Percentiles rank a stretch among this genome's conserved stretches.
Conservation (phyloP, 2,113 vertebrate species). For the Gallinago paraguaiae region DNA sequence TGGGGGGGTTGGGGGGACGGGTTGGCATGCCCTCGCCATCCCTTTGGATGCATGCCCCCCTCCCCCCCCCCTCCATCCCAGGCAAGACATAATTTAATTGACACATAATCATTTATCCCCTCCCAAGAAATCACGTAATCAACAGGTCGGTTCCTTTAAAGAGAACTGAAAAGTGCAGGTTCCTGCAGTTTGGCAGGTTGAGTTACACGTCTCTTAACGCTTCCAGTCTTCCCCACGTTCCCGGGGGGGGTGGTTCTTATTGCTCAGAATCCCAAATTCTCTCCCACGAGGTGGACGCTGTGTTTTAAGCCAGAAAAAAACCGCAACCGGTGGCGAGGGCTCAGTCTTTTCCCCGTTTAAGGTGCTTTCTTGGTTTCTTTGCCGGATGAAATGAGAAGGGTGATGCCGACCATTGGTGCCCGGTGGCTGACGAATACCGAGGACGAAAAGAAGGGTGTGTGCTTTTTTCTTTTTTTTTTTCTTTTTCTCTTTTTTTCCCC, state of each 20-base stretch:
- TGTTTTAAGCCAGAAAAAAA: background rate
- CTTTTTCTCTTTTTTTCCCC: rapidly evolving
- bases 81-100: background rate
- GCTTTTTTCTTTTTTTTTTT: background rate
- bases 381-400: background rate
- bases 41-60: rapidly evolving
- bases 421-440: background rate
- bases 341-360: background rate
- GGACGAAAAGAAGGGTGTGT: background rate
- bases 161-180: conserved; percentile 29
- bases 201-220: background rate
- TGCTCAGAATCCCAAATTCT: conserved; percentile 1
- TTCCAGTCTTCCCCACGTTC: conserved; percentile 10
- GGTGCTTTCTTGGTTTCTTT: conserved; percentile 47
- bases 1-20: rapidly evolving
- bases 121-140: background rate
- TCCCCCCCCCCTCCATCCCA: background rate
- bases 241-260: background rate
- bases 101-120: background rate
- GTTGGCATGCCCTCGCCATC: background rate
- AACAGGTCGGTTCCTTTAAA: background rate
- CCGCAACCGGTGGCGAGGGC: background rate
- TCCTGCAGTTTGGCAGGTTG: conserved; percentile 6
- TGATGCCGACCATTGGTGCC: background rate
- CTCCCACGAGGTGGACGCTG: background rate